Conservation (phyloP, 2,113 vertebrate species). For the Hystrix cristata region DNA sequence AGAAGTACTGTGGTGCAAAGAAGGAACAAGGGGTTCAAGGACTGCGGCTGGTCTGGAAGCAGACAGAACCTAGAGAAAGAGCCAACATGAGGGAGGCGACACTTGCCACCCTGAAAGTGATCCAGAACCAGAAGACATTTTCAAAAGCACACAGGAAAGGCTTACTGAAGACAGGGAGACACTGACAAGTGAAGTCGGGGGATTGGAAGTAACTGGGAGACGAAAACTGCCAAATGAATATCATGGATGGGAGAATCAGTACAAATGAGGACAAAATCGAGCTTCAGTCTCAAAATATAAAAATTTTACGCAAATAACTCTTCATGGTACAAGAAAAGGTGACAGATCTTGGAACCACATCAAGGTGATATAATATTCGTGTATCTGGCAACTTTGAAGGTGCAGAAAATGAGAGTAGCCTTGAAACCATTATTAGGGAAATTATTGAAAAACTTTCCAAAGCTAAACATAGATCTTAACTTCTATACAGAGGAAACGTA, state of each 20-base stretch:
- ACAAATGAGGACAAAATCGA: slow-evolving; percentile 61
- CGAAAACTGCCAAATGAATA: slow-evolving; percentile 38
- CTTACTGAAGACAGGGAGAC: background rate
- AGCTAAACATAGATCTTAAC: slow-evolving; percentile 47
- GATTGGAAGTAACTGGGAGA: slow-evolving; percentile 31
- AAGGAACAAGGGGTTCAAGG: background rate
- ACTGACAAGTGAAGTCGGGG: background rate
- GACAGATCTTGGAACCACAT: slow-evolving; percentile 38
- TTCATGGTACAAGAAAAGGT: slow-evolving; percentile 26
- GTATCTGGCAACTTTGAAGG: background rate
- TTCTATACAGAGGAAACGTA: slow-evolving; percentile 52
- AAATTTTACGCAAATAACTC: background rate
- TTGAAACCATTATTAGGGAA: slow-evolving; percentile 52
- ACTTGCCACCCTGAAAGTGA: background rate
- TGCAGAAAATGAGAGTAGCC: slow-evolving; percentile 50
- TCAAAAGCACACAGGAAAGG: background rate
- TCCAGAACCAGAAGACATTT: background rate
- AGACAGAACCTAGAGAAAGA: slow-evolving; percentile 1
- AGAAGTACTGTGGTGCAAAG: background rate
- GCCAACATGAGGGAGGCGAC: background rate
- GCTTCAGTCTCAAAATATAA: slow-evolving; percentile 20
- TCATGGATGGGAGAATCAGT: slow-evolving; percentile 26
- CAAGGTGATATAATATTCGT: background rate
- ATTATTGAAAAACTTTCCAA: slow-evolving; percentile 40
- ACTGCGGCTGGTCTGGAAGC: background rate